A percentile compares a stretch with the other conserved stretches of the same genome.
These are phyloP conservation scores for Dicycla oo DNA, from an alignment of 2,888 invertebrate species.

Conservation along the genomic window DNA sequence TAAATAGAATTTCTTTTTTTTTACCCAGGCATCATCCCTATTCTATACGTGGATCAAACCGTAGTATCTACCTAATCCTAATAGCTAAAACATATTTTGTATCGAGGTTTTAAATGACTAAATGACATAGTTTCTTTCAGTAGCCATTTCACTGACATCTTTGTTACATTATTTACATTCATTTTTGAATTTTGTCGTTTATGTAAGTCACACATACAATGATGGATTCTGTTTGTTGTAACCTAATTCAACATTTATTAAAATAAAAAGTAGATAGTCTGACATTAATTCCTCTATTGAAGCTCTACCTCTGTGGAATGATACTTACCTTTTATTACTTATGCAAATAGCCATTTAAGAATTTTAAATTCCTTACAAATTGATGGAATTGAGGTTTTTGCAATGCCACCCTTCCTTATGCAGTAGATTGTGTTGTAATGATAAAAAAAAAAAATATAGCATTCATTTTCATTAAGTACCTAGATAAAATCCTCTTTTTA, in stretches of 20 bases:
- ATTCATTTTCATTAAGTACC: conserved; percentile 19
- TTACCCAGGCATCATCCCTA: too few species aligned
- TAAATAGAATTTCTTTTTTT: too few species aligned
- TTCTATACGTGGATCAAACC: background rate
- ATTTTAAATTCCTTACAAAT: background rate
- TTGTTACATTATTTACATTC: background rate
- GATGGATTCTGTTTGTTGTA: background rate
- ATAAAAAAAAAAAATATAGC: conserved; percentile 18
- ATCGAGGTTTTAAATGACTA: background rate
- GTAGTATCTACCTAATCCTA: too few species aligned
- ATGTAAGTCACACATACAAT: background rate
- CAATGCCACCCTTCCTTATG: background rate
- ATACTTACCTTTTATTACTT: background rate
- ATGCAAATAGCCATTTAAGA: background rate
- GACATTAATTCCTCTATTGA: background rate
- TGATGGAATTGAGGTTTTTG: background rate
- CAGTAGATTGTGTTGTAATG: background rate
- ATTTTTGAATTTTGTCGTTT: background rate
- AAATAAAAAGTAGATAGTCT: background rate
- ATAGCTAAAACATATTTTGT: too few species aligned
- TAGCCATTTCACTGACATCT: background rate
- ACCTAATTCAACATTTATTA: too few species aligned
- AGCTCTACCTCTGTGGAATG: background rate
- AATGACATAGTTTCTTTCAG: background rate
- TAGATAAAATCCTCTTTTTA: conserved; percentile 11